These are phyloP conservation scores for Tolypeutes matacus DNA, from an alignment of 2,797 vertebrate species.

Conservation along the genomic window DNA sequence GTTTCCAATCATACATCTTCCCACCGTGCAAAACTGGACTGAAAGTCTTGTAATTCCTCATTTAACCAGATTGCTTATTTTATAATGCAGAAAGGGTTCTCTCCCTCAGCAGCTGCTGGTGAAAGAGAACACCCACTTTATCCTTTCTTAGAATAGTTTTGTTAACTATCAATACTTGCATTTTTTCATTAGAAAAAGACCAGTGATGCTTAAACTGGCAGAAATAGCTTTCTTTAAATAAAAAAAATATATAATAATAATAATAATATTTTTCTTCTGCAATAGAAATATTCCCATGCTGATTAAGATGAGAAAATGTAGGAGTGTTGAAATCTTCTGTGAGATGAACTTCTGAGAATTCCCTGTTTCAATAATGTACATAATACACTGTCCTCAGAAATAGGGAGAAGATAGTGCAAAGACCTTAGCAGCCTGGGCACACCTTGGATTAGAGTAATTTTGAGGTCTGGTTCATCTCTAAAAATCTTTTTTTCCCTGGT, in stretches of 20 bases:
- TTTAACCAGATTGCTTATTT: not conserved
- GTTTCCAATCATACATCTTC: not conserved
- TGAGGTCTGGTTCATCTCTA: not conserved
- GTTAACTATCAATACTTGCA: constrained; percentile 10
- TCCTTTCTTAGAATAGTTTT: not conserved
- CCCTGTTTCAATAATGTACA: not conserved
- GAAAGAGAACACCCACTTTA: not conserved
- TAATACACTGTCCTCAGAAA: not conserved
- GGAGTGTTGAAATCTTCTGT: not conserved
- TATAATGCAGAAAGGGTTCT: not conserved
- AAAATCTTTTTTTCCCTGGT: not conserved
- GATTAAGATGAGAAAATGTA: not conserved
- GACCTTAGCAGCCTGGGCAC: not conserved
- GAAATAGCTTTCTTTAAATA: not conserved
- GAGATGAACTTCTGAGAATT: not conserved
- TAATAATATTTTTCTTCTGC: not conserved
- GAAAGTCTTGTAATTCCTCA: not conserved
- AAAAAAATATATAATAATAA: constrained; percentile 21
- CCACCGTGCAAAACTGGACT: not conserved
- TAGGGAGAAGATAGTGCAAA: not conserved
- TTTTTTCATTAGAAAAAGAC: constrained; percentile 11
- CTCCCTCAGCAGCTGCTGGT: not conserved
- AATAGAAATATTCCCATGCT: not conserved
- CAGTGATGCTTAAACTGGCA: not conserved
- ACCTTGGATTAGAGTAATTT: not conserved